Evolutionary conservation across 92 coral and sea anemone genomes (phyloP), one percentile per base, ranked within the genome.

Genomic region (Micromussa lordhowensis): DNA sequence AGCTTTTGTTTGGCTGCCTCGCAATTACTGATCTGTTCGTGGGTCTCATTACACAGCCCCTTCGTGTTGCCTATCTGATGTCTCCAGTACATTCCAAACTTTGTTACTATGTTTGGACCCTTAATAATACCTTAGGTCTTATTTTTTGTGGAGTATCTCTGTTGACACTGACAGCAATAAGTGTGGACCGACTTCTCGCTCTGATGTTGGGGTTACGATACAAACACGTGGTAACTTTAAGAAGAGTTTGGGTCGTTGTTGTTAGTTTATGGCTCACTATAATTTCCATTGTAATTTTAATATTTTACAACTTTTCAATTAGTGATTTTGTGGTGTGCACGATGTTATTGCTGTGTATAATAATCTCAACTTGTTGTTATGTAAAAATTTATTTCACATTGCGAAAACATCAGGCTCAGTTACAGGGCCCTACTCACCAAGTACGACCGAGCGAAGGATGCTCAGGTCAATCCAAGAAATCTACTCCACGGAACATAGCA

Each of bases 111-210:
- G n/a, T n/a, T 26, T 22, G 11, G 3, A 28, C 24, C 12, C 32
- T 76, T 76, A 22, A 3, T 76, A 44, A 44, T 48, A 76, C 61
- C 34, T 4, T 48, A 48, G 61, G 59, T 6, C 0, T 44, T 4
- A 22, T 76, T 44, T 76, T 76, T 44, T 76, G 80, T 48, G 80
- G 80, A 9, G 79, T 75, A 44, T 75, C 79, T 36, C n/a, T 53
- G 68, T 53, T 79, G 15, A 28, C 69, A 79, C 19, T 54, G 28
- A 78, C 82, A 1, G 82, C 82, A 38, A 78, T 78, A 78, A 24
- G 82, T 57, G 32, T 82, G 24, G 77, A 83, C 87, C 22, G 87
- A 38, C 78, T 66, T 55, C 54, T 83, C 14, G 87, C 77, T 24
- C 64, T 83, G 3, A 1, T 32, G 14, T 28, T 68, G 71, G 38